A percentile compares a stretch with the other conserved stretches of the same genome.
Conservation (phyloP, 2,888 invertebrate species). For the Papilio protenor region DNA sequence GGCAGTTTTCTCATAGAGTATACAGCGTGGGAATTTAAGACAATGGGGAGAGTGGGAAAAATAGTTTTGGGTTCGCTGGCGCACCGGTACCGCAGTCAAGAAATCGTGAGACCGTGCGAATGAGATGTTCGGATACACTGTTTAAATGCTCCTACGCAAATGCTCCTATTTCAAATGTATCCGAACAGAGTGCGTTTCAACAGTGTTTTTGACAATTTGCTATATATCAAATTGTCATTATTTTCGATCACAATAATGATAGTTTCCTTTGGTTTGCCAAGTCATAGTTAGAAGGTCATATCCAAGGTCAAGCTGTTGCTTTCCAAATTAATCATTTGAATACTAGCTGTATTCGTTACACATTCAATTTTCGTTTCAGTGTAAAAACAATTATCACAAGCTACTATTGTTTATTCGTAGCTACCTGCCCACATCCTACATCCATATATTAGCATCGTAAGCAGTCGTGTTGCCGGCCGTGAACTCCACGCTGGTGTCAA, state of each 20-base stretch:
- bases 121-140: constrained; percentile 46
- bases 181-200: neutral
- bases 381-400: constrained; percentile 48
- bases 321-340: constrained; percentile 44
- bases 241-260: too few species aligned
- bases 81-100: constrained; percentile 57
- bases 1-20: constrained; percentile 58
- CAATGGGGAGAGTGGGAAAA: constrained; percentile 66
- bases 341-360: neutral
- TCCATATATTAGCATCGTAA: constrained; percentile 68
- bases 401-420: constrained; percentile 53
- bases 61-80: constrained; percentile 53
- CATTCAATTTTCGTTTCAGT: constrained; percentile 22
- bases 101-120: constrained; percentile 70
- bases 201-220: neutral
- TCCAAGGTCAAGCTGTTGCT: neutral
- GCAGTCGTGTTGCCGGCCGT: constrained; percentile 62
- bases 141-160: constrained; percentile 34
- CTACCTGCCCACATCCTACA: constrained; percentile 61
- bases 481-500: constrained; percentile 71
- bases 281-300: neutral
- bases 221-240: neutral
- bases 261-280: neutral
- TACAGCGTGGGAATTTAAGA: constrained; percentile 66
- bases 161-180: neutral